phyloP scores from a whole-genome alignment of 2,888 invertebrate species.

The Drosophila maculinotata region DNA sequence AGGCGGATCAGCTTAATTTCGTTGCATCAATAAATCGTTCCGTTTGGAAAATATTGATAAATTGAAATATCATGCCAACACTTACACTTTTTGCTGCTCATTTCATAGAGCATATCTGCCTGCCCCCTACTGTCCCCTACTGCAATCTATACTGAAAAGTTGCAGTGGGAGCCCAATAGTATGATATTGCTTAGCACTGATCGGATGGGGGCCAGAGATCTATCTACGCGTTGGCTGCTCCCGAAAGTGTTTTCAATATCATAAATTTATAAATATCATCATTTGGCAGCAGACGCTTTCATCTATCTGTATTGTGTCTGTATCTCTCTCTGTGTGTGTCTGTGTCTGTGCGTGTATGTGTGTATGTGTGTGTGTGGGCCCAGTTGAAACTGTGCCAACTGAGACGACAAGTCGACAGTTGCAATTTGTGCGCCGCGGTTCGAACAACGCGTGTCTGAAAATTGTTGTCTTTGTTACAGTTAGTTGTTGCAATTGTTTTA shows the following conservation, averaged over 20 bases:
- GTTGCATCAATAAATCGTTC: too few species aligned
- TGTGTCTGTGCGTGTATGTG: conserved; percentile 6
- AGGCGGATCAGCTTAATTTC: too few species aligned
- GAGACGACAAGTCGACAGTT: conserved; percentile 75
- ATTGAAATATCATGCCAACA: too few species aligned
- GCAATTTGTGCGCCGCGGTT: conserved; percentile 71
- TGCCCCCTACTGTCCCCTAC: too few species aligned
- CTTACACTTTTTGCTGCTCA: too few species aligned
- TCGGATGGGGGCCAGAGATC: too few species aligned
- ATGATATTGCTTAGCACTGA: too few species aligned
- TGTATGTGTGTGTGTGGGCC: conserved; percentile 15
- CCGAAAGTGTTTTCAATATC: conserved; percentile 53
- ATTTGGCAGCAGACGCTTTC: conserved; percentile 13
- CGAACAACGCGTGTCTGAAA: conserved; percentile 58
- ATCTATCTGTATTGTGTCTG: conserved; percentile 3
- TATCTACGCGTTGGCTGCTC: conserved; percentile 4
- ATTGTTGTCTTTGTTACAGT: conserved; percentile 1
- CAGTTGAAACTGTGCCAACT: conserved; percentile 64
- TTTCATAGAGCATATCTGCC: background rate
- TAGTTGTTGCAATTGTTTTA: conserved; percentile 2
- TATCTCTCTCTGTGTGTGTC: background rate
- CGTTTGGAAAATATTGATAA: too few species aligned
- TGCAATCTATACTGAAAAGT: background rate
- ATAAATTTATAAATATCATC: conserved; percentile 71
- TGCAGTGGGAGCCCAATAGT: conserved; percentile 1